These are phyloP conservation scores for Omphaloscelis lunosa DNA, from an alignment of 2,888 invertebrate species.

Conservation along the genomic window DNA sequence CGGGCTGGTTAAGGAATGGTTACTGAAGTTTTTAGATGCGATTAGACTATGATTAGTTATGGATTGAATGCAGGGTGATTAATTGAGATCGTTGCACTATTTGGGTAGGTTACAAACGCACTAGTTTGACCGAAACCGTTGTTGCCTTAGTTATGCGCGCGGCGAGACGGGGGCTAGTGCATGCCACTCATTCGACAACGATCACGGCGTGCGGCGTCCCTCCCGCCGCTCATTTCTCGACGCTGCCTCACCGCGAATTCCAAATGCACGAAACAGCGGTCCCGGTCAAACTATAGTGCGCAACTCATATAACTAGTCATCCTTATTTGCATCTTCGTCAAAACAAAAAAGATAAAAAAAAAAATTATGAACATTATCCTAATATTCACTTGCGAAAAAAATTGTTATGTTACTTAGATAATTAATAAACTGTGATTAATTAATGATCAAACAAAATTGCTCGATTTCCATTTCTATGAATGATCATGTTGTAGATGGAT, in stretches of 20 bases:
- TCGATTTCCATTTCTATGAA: neutral
- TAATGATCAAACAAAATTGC: neutral
- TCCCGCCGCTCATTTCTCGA: too few species aligned
- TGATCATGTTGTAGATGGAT: neutral
- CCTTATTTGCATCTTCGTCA: neutral
- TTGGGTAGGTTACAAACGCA: neutral
- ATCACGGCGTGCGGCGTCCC: too few species aligned
- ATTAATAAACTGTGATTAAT: neutral
- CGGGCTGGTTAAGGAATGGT: neutral
- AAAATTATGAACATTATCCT: neutral
- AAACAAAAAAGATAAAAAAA: neutral
- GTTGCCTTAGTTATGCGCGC: too few species aligned
- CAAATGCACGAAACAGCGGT: too few species aligned
- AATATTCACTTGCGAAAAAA: neutral
- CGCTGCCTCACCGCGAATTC: too few species aligned
- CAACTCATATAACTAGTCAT: neutral
- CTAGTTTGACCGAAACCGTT: too few species aligned
- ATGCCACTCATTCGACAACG: too few species aligned
- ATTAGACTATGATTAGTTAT: neutral
- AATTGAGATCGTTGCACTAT: neutral
- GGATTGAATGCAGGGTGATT: neutral
- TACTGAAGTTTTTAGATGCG: neutral
- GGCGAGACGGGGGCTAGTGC: too few species aligned
- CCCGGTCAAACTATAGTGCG: neutral
- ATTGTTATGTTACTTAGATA: neutral